Conservation (phyloP, 2,797 vertebrate species). For the Triplophysa bombifrons region DNA sequence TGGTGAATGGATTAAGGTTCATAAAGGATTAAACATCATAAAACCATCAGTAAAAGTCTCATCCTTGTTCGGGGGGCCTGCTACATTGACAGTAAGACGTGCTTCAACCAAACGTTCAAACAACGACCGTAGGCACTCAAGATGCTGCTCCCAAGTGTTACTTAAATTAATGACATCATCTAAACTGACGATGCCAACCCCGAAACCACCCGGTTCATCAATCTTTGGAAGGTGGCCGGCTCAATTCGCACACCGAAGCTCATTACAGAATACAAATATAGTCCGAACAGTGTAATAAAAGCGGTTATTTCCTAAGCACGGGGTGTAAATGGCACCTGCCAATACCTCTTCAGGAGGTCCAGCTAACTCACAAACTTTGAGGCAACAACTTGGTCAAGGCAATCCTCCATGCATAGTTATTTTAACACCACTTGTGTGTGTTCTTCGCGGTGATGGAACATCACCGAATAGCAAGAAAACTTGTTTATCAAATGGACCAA, state of each 20-base stretch:
- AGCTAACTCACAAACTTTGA: no score
- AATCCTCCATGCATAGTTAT: no score
- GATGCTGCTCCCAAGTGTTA: not conserved
- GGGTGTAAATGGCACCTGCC: not conserved
- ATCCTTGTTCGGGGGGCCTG: no score
- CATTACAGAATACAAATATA: not conserved
- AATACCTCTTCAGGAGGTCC: no score
- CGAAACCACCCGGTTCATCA: not conserved
- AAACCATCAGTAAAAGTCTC: no score
- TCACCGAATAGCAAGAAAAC: no score
- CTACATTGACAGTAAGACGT: not conserved
- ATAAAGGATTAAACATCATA: no score
- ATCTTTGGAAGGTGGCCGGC: not conserved
- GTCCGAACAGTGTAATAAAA: not conserved
- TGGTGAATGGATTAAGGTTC: no score
- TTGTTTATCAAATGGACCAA: no score
- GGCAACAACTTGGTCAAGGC: no score
- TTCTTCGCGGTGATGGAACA: no score
- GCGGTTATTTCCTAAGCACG: not conserved
- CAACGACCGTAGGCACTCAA: not conserved
- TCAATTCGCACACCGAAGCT: not conserved
- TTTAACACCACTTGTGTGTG: no score
- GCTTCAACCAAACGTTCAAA: not conserved
- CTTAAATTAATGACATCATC: not conserved
- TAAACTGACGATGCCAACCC: not conserved